These are phyloP conservation scores for Tolypeutes matacus DNA, from an alignment of 2,797 vertebrate species.

Conservation along the genomic window DNA sequence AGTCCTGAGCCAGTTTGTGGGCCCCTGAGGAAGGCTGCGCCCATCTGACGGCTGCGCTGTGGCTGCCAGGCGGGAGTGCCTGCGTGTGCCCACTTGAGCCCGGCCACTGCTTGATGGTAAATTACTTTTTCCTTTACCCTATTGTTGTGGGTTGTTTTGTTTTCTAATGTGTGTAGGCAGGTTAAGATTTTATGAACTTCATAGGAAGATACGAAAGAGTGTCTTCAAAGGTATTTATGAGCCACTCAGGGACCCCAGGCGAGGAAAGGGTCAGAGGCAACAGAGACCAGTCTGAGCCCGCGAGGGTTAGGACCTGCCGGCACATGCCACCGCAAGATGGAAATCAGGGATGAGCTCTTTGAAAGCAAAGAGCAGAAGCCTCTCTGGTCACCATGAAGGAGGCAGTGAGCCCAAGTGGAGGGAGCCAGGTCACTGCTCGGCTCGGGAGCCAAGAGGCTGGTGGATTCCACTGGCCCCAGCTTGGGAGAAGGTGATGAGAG, in stretches of 20 bases:
- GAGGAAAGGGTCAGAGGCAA: neutral
- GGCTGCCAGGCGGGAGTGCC: neutral
- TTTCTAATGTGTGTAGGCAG: neutral
- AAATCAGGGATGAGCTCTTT: neutral
- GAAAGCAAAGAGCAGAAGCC: neutral
- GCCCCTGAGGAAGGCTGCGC: too few species aligned
- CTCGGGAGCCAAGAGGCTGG: neutral
- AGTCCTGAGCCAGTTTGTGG: too few species aligned
- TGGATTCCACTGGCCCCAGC: neutral
- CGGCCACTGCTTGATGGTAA: neutral
- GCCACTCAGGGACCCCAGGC: neutral
- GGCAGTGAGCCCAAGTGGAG: constrained; percentile 90
- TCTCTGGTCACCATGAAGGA: constrained; percentile 86
- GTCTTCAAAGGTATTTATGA: neutral
- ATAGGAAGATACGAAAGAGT: neutral
- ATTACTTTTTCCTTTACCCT: neutral
- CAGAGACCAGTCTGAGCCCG: neutral
- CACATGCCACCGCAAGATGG: neutral
- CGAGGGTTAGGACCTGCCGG: neutral
- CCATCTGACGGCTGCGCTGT: too few species aligned
- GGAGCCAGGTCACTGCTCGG: constrained; percentile 75
- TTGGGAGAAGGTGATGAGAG: neutral
- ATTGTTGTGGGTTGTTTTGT: neutral
- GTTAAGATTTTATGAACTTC: neutral
- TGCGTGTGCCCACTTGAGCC: neutral